Conservation (phyloP, 2,797 vertebrate genomes). For the Bryconaethiops microstoma region DNA sequence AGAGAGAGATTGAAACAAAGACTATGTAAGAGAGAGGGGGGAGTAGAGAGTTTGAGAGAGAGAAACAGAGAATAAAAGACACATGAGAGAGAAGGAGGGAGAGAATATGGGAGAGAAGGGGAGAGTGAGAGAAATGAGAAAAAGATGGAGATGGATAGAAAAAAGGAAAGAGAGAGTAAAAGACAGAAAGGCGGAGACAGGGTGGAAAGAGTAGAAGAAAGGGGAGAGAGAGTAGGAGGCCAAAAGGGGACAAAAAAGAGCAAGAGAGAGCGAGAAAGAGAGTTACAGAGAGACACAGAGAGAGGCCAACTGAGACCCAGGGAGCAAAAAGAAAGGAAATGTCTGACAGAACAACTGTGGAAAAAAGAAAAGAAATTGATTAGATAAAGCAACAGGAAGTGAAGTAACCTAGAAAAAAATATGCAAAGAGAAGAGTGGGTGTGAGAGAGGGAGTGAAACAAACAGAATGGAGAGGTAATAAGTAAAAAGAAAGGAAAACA, state of each 20-base stretch:
- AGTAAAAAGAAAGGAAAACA: not conserved
- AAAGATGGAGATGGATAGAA: constrained; percentile 36
- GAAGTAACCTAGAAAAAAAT: constrained; percentile 66
- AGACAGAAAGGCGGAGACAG: too few species aligned
- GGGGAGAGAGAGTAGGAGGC: constrained; percentile 33
- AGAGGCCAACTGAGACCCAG: constrained; percentile 71
- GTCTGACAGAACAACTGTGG: constrained; percentile 82
- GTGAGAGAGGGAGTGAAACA: not conserved
- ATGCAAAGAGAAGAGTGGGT: constrained; percentile 63
- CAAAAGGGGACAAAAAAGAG: not conserved
- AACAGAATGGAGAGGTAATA: not conserved
- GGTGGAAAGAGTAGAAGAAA: too few species aligned
- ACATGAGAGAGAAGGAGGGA: too few species aligned
- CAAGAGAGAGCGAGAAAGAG: constrained; percentile 32
- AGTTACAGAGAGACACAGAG: constrained; percentile 67
- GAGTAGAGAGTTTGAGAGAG: constrained; percentile 58
- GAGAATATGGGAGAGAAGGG: constrained; percentile 57
- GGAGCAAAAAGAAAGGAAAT: constrained; percentile 72
- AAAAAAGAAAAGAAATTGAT: constrained; percentile 83
- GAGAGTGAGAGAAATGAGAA: constrained; percentile 55
- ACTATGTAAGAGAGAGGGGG: constrained; percentile 63
- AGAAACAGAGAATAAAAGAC: not conserved
- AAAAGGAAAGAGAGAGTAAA: too few species aligned
- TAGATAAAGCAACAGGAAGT: constrained; percentile 70
- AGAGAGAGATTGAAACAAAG: constrained; percentile 66